Conservation (phyloP, 2,113 vertebrate species). For the Phalacrocorax aristotelis region DNA sequence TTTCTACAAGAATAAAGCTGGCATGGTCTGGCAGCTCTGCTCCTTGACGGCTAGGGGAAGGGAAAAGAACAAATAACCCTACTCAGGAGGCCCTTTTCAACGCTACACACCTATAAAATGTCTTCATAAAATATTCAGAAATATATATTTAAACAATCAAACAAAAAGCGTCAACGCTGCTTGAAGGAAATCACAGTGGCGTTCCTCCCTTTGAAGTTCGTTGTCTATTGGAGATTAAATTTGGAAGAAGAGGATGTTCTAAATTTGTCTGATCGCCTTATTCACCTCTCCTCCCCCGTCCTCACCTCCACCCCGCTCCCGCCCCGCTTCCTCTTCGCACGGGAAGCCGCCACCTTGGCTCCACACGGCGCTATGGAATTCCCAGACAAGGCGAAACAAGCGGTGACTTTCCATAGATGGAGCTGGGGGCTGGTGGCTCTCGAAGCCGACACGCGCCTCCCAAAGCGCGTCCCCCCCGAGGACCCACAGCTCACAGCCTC, state of each 20-base stretch:
- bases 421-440: neutral
- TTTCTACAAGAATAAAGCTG: slow-evolving; percentile 63
- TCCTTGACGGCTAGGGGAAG: neutral
- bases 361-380: neutral
- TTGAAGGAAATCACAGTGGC: slow-evolving; percentile 22
- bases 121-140: slow-evolving; percentile 11
- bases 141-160: slow-evolving; percentile 31
- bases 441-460: neutral
- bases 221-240: slow-evolving; percentile 56
- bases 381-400: neutral
- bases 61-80: slow-evolving; percentile 14
- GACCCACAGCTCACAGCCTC: neutral
- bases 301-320: slow-evolving; percentile 19
- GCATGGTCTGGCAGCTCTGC: slow-evolving; percentile 25
- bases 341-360: slow-evolving; percentile 83
- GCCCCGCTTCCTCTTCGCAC: slow-evolving; percentile 74
- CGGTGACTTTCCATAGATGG: neutral
- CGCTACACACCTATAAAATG: neutral
- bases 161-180: neutral
- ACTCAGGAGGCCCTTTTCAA: slow-evolving; percentile 25
- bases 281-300: slow-evolving; percentile 31
- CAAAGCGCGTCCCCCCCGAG: neutral
- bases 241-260: slow-evolving; percentile 74
- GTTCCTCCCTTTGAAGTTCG: slow-evolving; percentile 49
- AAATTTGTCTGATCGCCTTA: slow-evolving; percentile 47